Percentiles rank a stretch among this genome's conserved stretches.
These are phyloP conservation scores for Perca fluviatilis DNA, from an alignment of 2,113 vertebrate genomes.

Conservation along the genomic window DNA sequence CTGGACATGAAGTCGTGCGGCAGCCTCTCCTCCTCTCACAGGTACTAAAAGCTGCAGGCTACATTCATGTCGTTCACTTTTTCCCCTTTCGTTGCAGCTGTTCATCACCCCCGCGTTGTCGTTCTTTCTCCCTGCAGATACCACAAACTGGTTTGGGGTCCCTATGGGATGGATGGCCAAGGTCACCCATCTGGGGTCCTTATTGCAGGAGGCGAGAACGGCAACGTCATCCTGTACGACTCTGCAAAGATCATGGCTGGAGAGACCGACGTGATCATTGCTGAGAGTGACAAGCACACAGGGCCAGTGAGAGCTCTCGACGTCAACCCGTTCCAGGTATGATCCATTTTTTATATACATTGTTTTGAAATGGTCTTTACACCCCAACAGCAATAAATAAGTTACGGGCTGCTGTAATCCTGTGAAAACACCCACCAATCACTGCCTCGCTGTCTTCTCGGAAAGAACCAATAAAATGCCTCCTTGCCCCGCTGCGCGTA, in stretches of 20 bases:
- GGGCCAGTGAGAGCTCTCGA: constrained; percentile 96
- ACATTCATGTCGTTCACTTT: no score
- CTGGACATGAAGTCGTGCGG: constrained; percentile 96
- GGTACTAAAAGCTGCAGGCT: constrained; percentile 77
- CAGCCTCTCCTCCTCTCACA: constrained; percentile 90
- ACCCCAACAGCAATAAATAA: no score
- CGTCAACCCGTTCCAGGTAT: constrained; percentile 95
- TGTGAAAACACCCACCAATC: no score
- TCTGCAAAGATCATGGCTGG: constrained; percentile 92
- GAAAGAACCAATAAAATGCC: no score
- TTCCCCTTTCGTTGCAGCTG: not conserved
- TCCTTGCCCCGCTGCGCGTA: no score
- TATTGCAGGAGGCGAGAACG: constrained; percentile 96
- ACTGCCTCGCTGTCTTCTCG: no score
- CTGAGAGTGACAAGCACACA: constrained; percentile 91
- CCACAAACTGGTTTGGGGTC: constrained; percentile 96
- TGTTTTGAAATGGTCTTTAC: no score
- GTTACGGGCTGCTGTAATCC: no score
- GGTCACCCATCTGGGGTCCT: constrained; percentile 89
- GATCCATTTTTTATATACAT: not conserved
- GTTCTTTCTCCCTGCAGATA: constrained; percentile 82
- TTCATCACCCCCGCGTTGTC: not conserved
- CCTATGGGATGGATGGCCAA: constrained; percentile 83
- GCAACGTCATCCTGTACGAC: constrained; percentile 94
- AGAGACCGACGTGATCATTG: constrained; percentile 89